A percentile compares a stretch with the other conserved stretches of the same genome.
These are phyloP conservation scores for Scopus umbretta DNA, from an alignment of 2,113 vertebrate genomes.

Conservation along the genomic window DNA sequence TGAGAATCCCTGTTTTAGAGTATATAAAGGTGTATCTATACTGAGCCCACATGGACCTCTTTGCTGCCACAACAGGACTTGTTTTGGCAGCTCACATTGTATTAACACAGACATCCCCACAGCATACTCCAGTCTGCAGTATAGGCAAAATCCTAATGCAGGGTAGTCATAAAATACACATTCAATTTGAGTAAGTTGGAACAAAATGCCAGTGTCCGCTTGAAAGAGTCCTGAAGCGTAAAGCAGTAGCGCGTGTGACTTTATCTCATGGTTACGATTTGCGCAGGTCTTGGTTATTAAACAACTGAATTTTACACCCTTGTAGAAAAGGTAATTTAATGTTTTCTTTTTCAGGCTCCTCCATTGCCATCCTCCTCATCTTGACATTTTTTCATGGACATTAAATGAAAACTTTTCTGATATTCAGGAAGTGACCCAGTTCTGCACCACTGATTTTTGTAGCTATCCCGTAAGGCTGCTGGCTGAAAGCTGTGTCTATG, in stretches of 20 bases:
- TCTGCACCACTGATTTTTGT: constrained; percentile 93
- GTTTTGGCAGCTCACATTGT: background rate
- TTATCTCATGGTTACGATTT: background rate
- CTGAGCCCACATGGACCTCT: background rate
- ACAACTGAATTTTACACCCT: background rate
- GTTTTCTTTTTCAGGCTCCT: constrained; percentile 83
- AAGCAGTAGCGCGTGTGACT: background rate
- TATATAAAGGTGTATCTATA: fast-evolving
- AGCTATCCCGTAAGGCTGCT: constrained; percentile 96
- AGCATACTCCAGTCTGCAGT: background rate
- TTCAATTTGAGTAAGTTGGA: background rate
- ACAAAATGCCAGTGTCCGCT: background rate
- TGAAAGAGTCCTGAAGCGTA: background rate
- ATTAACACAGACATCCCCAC: background rate
- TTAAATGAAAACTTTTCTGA: constrained; percentile 88
- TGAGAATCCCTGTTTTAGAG: constrained; percentile 54
- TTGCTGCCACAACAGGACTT: background rate
- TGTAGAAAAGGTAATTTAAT: constrained; percentile 62
- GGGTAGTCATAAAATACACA: background rate
- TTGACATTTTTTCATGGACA: constrained; percentile 89
- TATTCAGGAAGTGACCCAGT: constrained; percentile 97
- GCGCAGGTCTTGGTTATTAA: constrained; percentile 16
- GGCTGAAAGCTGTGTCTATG: constrained; percentile 99
- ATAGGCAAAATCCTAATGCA: background rate
- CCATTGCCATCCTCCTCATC: constrained; percentile 93